Evolutionary conservation across 2,888 invertebrate genomes (phyloP).

Genomic region (Platycheirus albimanus): DNA sequence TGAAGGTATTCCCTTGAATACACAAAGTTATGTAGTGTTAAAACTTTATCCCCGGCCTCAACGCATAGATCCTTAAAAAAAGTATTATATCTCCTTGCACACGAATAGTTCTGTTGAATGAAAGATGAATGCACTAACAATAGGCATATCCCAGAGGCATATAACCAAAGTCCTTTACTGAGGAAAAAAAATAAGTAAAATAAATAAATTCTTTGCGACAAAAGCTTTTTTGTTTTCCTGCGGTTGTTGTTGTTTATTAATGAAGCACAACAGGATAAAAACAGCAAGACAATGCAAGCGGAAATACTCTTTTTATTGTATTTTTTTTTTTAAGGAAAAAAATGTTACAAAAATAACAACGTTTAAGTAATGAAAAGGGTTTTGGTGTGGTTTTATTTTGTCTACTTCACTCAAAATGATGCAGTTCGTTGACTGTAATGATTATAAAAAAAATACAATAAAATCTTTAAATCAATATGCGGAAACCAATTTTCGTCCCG

Average conservation of each 20-base stretch:
- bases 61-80: background rate
- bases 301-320: constrained; percentile 32
- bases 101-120: constrained; percentile 1
- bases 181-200: constrained; percentile 22
- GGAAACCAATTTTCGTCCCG: too few relatives aligned
- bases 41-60: too few relatives aligned
- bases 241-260: constrained; percentile 52
- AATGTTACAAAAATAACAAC: constrained; percentile 5
- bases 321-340: constrained; percentile 1
- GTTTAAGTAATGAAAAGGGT: constrained; percentile 22
- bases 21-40: too few relatives aligned
- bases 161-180: constrained; percentile 30
- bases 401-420: background rate
- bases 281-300: constrained; percentile 31
- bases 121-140: constrained; percentile 53
- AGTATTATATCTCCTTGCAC: constrained; percentile 10
- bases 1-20: too few relatives aligned
- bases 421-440: constrained; percentile 60
- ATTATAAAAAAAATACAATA: too few relatives aligned
- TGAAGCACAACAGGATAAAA: constrained; percentile 40
- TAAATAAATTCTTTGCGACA: constrained; percentile 30
- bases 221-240: constrained; percentile 46
- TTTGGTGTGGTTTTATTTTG: constrained; percentile 2
- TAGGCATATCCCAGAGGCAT: constrained; percentile 52
- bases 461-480: too few relatives aligned